Evolutionary conservation across 2,113 vertebrate genomes (phyloP).

Genomic region (Stigmatopora argus): DNA sequence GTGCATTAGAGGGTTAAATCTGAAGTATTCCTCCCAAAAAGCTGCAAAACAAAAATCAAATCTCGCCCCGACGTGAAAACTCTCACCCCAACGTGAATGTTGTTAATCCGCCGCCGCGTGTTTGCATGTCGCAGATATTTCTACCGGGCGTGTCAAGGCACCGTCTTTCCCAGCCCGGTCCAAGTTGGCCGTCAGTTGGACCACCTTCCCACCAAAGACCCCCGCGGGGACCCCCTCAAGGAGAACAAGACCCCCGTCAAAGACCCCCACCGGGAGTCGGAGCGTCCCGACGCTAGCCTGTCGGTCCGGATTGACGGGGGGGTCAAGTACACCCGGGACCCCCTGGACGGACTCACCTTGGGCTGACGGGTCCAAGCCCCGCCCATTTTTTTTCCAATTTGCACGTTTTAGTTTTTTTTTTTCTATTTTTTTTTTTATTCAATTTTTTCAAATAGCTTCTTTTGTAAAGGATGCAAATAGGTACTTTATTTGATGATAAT

Average conservation of each 20-base stretch:
- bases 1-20: too few species aligned
- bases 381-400: constrained; percentile 70
- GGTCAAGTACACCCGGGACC: constrained; percentile 52
- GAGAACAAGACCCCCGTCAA: constrained; percentile 33
- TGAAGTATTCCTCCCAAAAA: background rate
- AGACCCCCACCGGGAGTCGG: constrained; percentile 28
- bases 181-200: constrained; percentile 85
- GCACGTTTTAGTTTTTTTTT: constrained; percentile 70
- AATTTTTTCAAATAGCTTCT: constrained; percentile 70
- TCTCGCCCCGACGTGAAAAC: background rate
- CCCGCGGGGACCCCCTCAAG: constrained; percentile 63
- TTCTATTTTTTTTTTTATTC: constrained; percentile 58
- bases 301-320: constrained; percentile 62
- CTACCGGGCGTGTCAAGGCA: constrained; percentile 85
- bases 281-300: constrained; percentile 56
- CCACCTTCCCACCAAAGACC: constrained; percentile 56
- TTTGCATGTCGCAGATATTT: constrained; percentile 76
- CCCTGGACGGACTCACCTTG: constrained; percentile 29
- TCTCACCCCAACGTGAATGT: background rate
- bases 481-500: constrained; percentile 63
- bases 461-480: constrained; percentile 64
- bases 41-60: background rate
- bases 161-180: constrained; percentile 81
- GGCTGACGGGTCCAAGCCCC: constrained; percentile 30
- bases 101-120: background rate